Conservation (phyloP, 1,140 invertebrate species). For the Ylistrum balloti region DNA sequence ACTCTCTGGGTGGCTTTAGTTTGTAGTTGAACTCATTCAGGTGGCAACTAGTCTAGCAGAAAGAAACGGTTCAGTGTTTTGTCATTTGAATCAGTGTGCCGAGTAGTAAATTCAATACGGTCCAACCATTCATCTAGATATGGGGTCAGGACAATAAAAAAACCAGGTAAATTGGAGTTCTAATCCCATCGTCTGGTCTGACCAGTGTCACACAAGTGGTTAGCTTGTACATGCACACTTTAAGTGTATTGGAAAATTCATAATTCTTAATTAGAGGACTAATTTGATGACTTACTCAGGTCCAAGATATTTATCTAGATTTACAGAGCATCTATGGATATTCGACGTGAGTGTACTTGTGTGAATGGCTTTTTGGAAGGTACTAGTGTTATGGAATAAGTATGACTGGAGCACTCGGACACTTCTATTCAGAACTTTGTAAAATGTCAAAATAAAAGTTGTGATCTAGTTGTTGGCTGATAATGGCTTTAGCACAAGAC, state of each 20-base stretch:
- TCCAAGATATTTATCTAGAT: too few species aligned
- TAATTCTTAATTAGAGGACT: too few species aligned
- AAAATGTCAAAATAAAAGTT: neutral
- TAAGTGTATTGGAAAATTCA: too few species aligned
- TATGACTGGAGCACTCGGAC: neutral
- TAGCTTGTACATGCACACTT: too few species aligned
- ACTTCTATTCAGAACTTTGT: neutral
- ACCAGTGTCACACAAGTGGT: too few species aligned
- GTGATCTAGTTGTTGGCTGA: conserved; percentile 6
- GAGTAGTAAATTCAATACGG: neutral
- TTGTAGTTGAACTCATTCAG: neutral
- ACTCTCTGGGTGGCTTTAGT: conserved; percentile 15
- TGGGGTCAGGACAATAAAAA: neutral
- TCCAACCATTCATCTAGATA: neutral
- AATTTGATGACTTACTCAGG: too few species aligned
- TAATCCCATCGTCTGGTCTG: neutral
- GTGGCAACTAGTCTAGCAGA: conserved; percentile 3
- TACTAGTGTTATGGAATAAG: neutral
- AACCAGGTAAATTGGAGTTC: neutral
- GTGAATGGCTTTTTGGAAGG: neutral
- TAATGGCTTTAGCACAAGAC: neutral
- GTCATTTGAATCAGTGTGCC: neutral
- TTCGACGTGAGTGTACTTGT: neutral
- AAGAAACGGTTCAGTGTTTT: conserved; percentile 39
- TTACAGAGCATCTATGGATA: too few species aligned